Evolutionary conservation across 2,797 vertebrate genomes (phyloP).

Genomic region (Aphelocoma californica): DNA sequence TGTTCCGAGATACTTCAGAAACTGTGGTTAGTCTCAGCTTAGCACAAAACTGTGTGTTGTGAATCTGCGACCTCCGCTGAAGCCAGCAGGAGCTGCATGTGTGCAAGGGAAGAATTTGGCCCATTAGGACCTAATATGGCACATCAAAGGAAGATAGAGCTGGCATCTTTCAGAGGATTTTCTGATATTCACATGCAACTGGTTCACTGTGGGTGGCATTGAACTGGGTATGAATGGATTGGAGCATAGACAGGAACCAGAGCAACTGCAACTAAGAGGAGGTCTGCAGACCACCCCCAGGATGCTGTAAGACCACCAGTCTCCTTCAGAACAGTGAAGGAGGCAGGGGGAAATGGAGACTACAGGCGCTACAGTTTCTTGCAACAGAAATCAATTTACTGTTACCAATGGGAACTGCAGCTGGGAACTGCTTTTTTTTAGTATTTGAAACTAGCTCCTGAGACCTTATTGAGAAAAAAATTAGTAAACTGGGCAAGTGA

Average conservation of each 20-base stretch:
- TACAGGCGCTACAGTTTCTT: neutral
- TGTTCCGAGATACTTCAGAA: neutral
- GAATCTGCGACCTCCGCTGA: neutral
- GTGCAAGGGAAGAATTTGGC: slow-evolving; percentile 25
- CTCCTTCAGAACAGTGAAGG: slow-evolving; percentile 13
- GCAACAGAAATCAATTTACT: slow-evolving; percentile 41
- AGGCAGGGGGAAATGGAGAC: slow-evolving; percentile 10
- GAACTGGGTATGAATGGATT: slow-evolving; percentile 50
- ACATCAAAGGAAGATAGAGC: slow-evolving; percentile 53
- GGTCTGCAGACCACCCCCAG: slow-evolving; percentile 64
- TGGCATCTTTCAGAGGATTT: slow-evolving; percentile 48
- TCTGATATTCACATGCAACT: slow-evolving; percentile 54
- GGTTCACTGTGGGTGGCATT: slow-evolving; percentile 53
- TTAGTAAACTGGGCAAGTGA: neutral
- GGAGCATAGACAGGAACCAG: slow-evolving; percentile 58
- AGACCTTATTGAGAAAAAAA: neutral
- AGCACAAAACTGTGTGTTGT: neutral
- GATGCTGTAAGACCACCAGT: slow-evolving; percentile 26
- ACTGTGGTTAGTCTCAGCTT: neutral
- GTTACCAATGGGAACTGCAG: neutral
- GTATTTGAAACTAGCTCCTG: neutral
- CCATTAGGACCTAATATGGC: slow-evolving; percentile 29
- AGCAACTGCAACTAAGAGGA: slow-evolving; percentile 58
- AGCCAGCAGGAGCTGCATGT: slow-evolving; percentile 34
- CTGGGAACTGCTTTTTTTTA: neutral